Conservation (phyloP, 2,113 vertebrate genomes). For the Poicephalus gulielmi region DNA sequence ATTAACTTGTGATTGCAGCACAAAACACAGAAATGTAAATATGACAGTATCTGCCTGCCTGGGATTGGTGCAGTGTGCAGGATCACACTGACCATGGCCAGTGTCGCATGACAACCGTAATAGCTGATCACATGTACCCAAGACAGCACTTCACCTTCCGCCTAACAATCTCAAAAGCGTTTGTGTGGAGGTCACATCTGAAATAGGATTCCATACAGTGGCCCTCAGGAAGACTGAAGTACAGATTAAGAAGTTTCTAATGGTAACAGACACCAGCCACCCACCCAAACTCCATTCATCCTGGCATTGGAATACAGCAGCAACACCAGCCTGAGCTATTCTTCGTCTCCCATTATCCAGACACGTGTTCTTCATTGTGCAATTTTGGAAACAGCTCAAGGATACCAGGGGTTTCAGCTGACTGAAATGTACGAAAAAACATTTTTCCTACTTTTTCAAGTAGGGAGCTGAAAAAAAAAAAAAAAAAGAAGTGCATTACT, state of each 20-base stretch:
- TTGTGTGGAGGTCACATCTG: not conserved
- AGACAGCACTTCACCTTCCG: not conserved
- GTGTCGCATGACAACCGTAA: rapidly evolving
- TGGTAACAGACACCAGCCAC: not conserved
- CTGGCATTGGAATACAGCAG: not conserved
- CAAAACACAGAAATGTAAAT: not conserved
- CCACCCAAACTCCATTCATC: not conserved
- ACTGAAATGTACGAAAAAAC: not conserved
- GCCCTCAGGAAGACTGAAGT: not conserved
- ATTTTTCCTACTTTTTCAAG: not conserved
- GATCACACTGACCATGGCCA: not conserved
- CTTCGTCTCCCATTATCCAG: not conserved
- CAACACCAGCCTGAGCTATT: not conserved
- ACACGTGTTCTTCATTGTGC: not conserved
- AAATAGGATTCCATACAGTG: not conserved
- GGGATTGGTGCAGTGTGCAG: rapidly evolving
- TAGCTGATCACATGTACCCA: not conserved
- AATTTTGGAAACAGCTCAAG: not conserved
- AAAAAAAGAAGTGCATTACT: not conserved
- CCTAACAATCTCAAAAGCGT: not conserved
- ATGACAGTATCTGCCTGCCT: not conserved
- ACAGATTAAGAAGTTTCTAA: not conserved
- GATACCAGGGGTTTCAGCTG: not conserved
- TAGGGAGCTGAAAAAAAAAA: not conserved
- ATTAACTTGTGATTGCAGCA: constrained; percentile 3